These are phyloP conservation scores for Aramus guarauna DNA, from an alignment of 2,113 vertebrate species.

Conservation along the genomic window DNA sequence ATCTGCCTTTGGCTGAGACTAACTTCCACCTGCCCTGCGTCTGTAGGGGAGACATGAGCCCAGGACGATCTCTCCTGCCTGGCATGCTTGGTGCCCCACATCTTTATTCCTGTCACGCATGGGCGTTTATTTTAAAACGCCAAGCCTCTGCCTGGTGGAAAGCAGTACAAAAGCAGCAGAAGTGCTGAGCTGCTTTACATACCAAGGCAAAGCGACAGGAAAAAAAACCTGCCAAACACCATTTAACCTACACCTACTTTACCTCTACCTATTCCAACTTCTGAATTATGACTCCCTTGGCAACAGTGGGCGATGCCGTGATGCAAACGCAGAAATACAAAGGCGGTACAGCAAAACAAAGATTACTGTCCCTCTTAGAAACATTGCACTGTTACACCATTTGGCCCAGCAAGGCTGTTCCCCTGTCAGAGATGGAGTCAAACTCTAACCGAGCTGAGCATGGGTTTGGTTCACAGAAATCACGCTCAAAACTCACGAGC, in stretches of 20 bases:
- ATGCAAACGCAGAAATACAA: background rate
- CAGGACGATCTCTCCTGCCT: background rate
- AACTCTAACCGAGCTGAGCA: background rate
- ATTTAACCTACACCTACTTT: background rate
- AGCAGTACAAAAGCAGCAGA: background rate
- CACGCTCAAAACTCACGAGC: background rate
- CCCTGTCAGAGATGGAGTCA: fast-evolving
- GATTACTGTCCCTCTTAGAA: background rate
- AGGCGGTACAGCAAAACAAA: background rate
- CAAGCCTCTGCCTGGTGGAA: background rate
- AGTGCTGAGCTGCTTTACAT: background rate
- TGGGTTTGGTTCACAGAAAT: background rate
- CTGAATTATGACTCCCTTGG: background rate
- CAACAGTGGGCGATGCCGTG: background rate
- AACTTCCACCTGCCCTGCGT: background rate
- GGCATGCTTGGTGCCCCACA: background rate
- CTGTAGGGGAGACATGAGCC: background rate
- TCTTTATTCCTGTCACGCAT: background rate
- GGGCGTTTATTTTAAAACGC: background rate
- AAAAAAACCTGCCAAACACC: background rate
- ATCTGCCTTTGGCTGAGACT: background rate
- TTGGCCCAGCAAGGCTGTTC: fast-evolving
- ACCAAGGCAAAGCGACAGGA: fast-evolving
- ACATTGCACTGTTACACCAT: fast-evolving
- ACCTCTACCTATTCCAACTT: background rate